Conservation (phyloP, 2,797 vertebrate genomes). For the Poeciliopsis turneri region DNA sequence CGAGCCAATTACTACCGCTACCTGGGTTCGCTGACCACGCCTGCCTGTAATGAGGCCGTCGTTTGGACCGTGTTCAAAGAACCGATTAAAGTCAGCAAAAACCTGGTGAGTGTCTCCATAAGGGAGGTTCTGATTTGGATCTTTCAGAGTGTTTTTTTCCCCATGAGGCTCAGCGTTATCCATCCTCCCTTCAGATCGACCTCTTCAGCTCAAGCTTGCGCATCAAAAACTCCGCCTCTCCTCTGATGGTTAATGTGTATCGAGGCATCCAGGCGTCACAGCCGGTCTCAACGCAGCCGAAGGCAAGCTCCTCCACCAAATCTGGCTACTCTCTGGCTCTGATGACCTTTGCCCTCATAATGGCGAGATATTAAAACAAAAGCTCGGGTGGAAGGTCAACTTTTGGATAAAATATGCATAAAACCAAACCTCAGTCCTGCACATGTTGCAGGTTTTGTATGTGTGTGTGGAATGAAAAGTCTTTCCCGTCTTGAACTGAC, state of each 20-base stretch:
- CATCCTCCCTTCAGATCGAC: constrained; percentile 65
- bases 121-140: background rate
- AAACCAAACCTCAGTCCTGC: background rate
- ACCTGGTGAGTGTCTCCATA: constrained; percentile 68
- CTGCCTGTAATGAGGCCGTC: constrained; percentile 70
- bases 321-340: constrained; percentile 43
- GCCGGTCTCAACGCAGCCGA: constrained; percentile 20
- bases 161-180: background rate
- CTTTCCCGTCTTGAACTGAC: background rate
- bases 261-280: constrained; percentile 39
- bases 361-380: constrained; percentile 1
- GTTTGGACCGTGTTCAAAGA: constrained; percentile 83
- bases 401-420: background rate
- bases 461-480: background rate
- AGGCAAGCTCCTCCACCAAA: background rate
- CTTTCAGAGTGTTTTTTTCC: too few species aligned
- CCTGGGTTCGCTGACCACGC: constrained; percentile 78
- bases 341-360: constrained; percentile 32
- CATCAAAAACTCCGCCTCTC: background rate
- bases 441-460: background rate
- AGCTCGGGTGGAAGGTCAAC: background rate
- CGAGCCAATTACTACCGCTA: constrained; percentile 74
- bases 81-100: constrained; percentile 67
- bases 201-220: constrained; percentile 53
- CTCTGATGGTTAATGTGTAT: constrained; percentile 43